phyloP scores from a whole-genome alignment of 2,113 vertebrate species.

The Sturnira hondurensis region DNA sequence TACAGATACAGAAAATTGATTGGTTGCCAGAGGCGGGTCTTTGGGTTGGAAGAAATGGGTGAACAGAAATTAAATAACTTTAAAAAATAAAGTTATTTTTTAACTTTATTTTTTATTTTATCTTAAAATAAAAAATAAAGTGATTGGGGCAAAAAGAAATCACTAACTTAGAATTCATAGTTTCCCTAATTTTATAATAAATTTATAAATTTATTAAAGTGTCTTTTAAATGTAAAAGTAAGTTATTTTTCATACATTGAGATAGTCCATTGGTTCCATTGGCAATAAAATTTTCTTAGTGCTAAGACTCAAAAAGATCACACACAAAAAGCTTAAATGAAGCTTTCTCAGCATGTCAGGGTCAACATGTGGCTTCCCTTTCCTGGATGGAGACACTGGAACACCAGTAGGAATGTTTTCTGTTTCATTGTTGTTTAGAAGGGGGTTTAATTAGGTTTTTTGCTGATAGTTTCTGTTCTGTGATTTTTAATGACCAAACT shows the following conservation, averaged over 20 bases:
- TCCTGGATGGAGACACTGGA: neutral
- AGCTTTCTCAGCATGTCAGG: neutral
- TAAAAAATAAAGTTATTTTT: neutral
- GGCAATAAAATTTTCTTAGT: neutral
- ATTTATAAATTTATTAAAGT: neutral
- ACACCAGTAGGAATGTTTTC: neutral
- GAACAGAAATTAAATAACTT: neutral
- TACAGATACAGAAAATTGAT: neutral
- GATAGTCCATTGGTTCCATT: neutral
- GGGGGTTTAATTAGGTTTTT: neutral
- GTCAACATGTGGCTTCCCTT: neutral
- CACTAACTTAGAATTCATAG: neutral
- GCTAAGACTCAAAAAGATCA: neutral
- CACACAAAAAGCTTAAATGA: neutral
- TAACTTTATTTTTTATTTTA: too few relatives aligned
- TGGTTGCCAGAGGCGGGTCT: neutral
- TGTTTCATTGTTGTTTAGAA: conserved; percentile 24
- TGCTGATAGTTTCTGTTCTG: neutral
- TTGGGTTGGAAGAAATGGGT: neutral
- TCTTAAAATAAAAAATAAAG: too few relatives aligned
- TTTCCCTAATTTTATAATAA: neutral
- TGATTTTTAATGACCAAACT: neutral
- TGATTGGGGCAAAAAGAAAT: neutral
- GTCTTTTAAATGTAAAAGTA: neutral
- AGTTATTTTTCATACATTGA: neutral